Evolutionary conservation across 1,140 invertebrate genomes (phyloP).

Genomic region (Papilio xuthus): DNA sequence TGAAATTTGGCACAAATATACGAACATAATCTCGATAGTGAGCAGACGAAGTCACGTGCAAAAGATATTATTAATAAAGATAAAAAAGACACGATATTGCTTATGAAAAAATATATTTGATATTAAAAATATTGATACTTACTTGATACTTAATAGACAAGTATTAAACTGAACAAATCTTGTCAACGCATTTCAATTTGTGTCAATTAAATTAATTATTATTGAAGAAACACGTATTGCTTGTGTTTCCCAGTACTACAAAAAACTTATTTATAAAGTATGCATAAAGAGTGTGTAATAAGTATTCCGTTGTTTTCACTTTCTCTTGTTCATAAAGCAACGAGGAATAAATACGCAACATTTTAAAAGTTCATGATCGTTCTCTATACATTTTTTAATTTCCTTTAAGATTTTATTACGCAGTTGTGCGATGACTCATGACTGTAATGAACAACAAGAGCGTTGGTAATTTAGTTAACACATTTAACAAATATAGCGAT

Average conservation of each 20-base stretch:
- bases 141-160: too few relatives aligned
- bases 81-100: too few relatives aligned
- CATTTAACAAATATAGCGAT: slow-evolving; percentile 3
- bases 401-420: slow-evolving; percentile 6
- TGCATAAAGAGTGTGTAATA: not conserved
- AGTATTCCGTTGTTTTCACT: not conserved
- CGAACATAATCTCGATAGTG: too few relatives aligned
- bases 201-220: slow-evolving; percentile 8
- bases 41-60: too few relatives aligned
- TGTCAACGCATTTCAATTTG: not conserved
- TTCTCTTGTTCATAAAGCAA: not conserved
- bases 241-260: slow-evolving; percentile 2
- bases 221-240: slow-evolving; percentile 25
- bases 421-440: slow-evolving; percentile 3
- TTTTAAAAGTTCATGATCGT: slow-evolving; percentile 5
- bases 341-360: not conserved
- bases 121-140: too few relatives aligned
- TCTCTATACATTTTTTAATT: slow-evolving; percentile 4
- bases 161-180: not conserved
- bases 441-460: not conserved
- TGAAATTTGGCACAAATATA: too few relatives aligned
- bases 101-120: too few relatives aligned
- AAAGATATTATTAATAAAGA: too few relatives aligned
- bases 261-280: not conserved
- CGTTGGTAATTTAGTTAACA: slow-evolving; percentile 17